Percentiles rank a stretch among this genome's conserved stretches.
These are phyloP conservation scores for Spisula subtruncata DNA, from an alignment of 2,888 invertebrate genomes.

Conservation along the genomic window DNA sequence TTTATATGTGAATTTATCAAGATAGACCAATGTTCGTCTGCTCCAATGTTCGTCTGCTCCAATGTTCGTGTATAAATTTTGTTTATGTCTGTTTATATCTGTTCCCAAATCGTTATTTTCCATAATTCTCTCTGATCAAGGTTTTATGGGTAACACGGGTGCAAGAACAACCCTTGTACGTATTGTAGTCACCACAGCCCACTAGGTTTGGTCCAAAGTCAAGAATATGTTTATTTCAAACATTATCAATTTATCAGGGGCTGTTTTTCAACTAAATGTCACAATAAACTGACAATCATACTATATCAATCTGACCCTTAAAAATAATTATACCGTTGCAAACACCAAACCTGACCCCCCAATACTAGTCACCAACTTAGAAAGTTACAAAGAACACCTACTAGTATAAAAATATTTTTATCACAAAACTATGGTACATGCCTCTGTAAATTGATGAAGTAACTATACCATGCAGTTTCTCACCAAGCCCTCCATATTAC, in stretches of 20 bases:
- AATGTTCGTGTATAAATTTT: neutral
- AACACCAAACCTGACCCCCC: neutral
- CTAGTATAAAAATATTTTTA: too few species aligned
- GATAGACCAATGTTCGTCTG: slow-evolving; percentile 12
- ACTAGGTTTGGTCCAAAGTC: neutral
- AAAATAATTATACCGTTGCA: too few species aligned
- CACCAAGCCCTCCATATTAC: too few species aligned
- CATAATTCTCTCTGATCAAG: slow-evolving; percentile 24
- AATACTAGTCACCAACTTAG: neutral
- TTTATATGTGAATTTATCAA: slow-evolving; percentile 36
- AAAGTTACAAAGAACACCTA: neutral
- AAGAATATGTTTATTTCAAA: neutral
- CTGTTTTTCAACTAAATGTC: neutral
- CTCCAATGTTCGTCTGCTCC: neutral
- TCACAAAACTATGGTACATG: too few species aligned
- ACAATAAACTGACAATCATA: neutral
- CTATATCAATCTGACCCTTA: neutral
- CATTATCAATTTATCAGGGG: neutral
- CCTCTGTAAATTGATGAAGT: too few species aligned
- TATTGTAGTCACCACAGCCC: neutral
- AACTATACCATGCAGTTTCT: too few species aligned
- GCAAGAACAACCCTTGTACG: neutral
- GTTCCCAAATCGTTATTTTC: slow-evolving; percentile 37
- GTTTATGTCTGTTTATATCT: slow-evolving; percentile 35
- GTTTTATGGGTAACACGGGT: neutral